Evolutionary conservation across 2,888 invertebrate genomes (phyloP), one percentile per base, ranked within the genome.

Genomic region (Nymphalis polychloros): DNA sequence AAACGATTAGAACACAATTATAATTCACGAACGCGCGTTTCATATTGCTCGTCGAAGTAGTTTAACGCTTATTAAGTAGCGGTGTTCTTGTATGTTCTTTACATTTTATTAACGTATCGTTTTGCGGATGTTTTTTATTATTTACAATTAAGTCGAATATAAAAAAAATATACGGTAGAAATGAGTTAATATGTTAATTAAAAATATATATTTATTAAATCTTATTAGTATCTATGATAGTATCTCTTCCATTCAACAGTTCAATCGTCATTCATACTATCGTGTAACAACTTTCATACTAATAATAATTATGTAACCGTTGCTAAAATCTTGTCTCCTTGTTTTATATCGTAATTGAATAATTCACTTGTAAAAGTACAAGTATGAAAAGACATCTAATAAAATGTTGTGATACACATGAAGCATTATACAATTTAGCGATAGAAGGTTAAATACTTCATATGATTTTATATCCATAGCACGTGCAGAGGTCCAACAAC

Each of bases 1-100:
- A 31, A 50, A 65, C 53, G 53, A 68, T 71, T 63, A 68, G 63
- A 59, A 63, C 53, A 60, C 55, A 63, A 71, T 71, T 71, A 68
- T 59, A 19, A 68, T 64, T 48, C 48, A 55, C 19, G 60, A 48
- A 47, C 64, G 65, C 65, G 63, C 63, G 68, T 41, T 63, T 53
- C 48, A 20, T 65, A 63, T 55, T 55, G 53, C 31, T 31, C 31
- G 59, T 35, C 55, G n/a, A 60, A 48, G 55, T 53, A 55, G 52
- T 65, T 71, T 60, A 55, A 60, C n/a, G 63, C 48, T 57, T 65
- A 53, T 63, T 70, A 65, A 66, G 55, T 55, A 23, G 59, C 47
- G 47, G 48, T 48, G 35, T 59, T 49, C 23, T 64, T 27, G 20
- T 61, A 50, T 65, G 46, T 55, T 48, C 27, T 53, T 20, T 17